These are phyloP conservation scores for Bombus picipes DNA, from an alignment of 1,140 invertebrate species.

Conservation along the genomic window DNA sequence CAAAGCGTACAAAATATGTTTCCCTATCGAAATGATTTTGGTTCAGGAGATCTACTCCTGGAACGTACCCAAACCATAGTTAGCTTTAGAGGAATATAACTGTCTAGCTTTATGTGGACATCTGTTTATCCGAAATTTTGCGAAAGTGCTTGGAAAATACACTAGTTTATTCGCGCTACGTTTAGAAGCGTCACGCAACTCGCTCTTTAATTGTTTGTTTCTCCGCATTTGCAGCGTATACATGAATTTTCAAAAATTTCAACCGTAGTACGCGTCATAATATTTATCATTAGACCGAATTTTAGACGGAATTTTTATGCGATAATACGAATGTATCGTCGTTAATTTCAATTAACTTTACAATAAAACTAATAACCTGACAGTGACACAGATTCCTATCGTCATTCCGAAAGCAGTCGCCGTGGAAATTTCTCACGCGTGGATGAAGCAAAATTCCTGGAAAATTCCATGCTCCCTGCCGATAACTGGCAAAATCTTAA, in stretches of 20 bases:
- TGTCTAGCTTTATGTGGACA: not conserved
- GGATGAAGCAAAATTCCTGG: not conserved
- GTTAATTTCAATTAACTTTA: not conserved
- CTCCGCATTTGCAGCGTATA: not conserved
- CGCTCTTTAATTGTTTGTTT: not conserved
- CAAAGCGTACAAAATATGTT: not conserved
- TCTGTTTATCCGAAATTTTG: not conserved
- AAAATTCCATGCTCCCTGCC: not conserved
- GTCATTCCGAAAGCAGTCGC: not conserved
- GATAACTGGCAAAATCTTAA: constrained; percentile 23
- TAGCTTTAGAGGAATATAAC: not conserved
- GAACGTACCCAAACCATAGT: too few relatives aligned
- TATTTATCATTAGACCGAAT: too few relatives aligned
- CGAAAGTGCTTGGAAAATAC: not conserved
- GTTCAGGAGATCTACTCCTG: too few relatives aligned
- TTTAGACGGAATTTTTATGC: too few relatives aligned
- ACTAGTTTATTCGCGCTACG: not conserved
- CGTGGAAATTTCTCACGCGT: not conserved
- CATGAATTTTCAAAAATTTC: not conserved
- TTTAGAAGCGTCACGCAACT: not conserved
- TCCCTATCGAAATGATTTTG: not conserved
- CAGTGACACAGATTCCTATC: not conserved
- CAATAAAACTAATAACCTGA: not conserved
- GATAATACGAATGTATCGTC: not conserved
- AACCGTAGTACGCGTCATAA: not conserved